These are phyloP conservation scores for Atta cephalotes DNA, from an alignment of 1,140 invertebrate genomes.

Conservation along the genomic window DNA sequence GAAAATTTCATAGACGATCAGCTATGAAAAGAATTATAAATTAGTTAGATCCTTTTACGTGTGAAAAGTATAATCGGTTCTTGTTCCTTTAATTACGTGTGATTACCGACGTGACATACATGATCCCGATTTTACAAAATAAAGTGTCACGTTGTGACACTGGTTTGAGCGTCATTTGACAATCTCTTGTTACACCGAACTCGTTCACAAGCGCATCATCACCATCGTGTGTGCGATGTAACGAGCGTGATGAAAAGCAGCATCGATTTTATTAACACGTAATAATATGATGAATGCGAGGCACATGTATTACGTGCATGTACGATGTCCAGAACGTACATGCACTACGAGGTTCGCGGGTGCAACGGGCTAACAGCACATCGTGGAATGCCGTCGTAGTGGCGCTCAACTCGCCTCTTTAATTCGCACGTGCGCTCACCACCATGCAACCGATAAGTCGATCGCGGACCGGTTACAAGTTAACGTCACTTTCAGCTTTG, in stretches of 20 bases:
- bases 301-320: constrained; percentile 31
- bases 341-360: constrained; percentile 55
- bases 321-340: constrained; percentile 13
- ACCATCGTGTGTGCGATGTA: background rate
- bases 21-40: constrained; percentile 21
- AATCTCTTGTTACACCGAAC: constrained; percentile 18
- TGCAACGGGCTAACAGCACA: constrained; percentile 79
- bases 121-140: background rate
- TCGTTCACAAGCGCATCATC: background rate
- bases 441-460: background rate
- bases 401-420: constrained; percentile 86
- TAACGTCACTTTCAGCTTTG: constrained; percentile 26
- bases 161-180: background rate
- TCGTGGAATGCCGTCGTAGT: constrained; percentile 85
- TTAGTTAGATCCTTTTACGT: background rate
- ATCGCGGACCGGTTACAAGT: constrained; percentile 21
- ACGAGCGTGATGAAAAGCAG: constrained; percentile 36
- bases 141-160: background rate
- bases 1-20: background rate
- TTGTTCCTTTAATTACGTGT: background rate
- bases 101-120: too few relatives aligned
- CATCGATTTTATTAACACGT: constrained; percentile 60
- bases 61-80: too few relatives aligned
- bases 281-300: constrained; percentile 60
- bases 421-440: constrained; percentile 80